Evolutionary conservation across 2,888 invertebrate genomes (phyloP).

Genomic region (Dasysyrphus albostriatus): DNA sequence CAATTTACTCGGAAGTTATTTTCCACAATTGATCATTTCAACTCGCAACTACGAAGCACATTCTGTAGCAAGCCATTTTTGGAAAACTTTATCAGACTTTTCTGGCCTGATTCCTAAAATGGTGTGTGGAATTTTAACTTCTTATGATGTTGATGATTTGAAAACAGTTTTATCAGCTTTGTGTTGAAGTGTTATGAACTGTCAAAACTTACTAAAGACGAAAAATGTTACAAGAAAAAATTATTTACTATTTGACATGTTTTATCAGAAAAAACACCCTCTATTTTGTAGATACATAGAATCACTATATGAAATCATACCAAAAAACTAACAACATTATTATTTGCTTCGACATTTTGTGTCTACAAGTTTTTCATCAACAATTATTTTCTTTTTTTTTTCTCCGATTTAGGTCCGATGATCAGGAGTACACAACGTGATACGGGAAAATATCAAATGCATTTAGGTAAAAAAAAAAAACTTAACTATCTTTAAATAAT

Average conservation of each 20-base stretch:
- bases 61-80: not conserved
- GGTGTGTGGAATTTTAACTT: not conserved
- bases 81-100: not conserved
- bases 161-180: not conserved
- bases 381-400: constrained; percentile 75
- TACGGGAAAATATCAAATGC: constrained; percentile 83
- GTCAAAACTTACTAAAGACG: not conserved
- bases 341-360: constrained; percentile 67
- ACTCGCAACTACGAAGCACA: not conserved
- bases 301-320: constrained; percentile 5
- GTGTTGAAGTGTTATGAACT: not conserved
- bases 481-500: constrained; percentile 22
- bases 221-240: not conserved
- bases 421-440: constrained; percentile 83
- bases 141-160: not conserved
- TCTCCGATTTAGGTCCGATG: constrained; percentile 82
- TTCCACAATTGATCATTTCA: not conserved
- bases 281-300: constrained; percentile 30
- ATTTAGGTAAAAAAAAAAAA: constrained; percentile 80
- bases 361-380: constrained; percentile 71
- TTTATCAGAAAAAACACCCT: not conserved
- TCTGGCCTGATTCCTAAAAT: not conserved
- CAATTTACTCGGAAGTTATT: not conserved
- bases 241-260: too few species aligned
- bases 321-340: constrained; percentile 41